Percentiles rank a stretch among this genome's conserved stretches.
Evolutionary conservation across 2,113 vertebrate genomes (phyloP).

Genomic region (Syrmaticus mikado): DNA sequence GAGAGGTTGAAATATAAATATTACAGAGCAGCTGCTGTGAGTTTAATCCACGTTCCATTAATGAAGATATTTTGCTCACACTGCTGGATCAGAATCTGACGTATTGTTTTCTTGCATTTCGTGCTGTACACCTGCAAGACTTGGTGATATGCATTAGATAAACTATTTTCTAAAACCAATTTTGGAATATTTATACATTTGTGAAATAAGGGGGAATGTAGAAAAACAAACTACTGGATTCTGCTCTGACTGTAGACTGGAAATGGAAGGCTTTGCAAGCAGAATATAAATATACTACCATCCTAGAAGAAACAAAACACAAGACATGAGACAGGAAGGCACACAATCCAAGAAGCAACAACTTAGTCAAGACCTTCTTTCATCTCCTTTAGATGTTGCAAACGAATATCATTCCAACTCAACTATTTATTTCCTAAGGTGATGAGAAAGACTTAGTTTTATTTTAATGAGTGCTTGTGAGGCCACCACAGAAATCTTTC

Average conservation of each 20-base stretch:
- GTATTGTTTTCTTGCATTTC: neutral
- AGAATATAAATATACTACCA: slow-evolving; percentile 52
- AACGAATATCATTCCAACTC: slow-evolving; percentile 34
- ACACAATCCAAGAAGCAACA: slow-evolving; percentile 21
- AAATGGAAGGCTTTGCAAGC: neutral
- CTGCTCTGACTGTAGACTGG: neutral
- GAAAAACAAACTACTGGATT: slow-evolving; percentile 49
- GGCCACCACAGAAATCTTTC: neutral
- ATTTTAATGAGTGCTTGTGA: neutral
- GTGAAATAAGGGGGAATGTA: slow-evolving; percentile 4
- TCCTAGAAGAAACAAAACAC: slow-evolving; percentile 52
- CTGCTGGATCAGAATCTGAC: neutral
- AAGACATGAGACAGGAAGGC: slow-evolving; percentile 28
- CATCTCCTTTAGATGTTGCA: slow-evolving; percentile 18
- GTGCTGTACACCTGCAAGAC: slow-evolving; percentile 2
- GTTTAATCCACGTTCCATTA: slow-evolving; percentile 33
- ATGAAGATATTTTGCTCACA: slow-evolving; percentile 24
- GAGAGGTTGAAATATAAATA: slow-evolving; percentile 44
- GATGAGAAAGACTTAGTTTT: neutral
- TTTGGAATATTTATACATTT: slow-evolving; percentile 1
- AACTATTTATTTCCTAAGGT: slow-evolving; percentile 55
- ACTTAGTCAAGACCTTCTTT: slow-evolving; percentile 42
- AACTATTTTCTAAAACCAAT: slow-evolving; percentile 30
- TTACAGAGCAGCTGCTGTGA: slow-evolving; percentile 41
- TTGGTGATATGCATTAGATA: neutral